Conservation (phyloP, 1,140 invertebrate genomes). For the Zaprionus nigranus region DNA sequence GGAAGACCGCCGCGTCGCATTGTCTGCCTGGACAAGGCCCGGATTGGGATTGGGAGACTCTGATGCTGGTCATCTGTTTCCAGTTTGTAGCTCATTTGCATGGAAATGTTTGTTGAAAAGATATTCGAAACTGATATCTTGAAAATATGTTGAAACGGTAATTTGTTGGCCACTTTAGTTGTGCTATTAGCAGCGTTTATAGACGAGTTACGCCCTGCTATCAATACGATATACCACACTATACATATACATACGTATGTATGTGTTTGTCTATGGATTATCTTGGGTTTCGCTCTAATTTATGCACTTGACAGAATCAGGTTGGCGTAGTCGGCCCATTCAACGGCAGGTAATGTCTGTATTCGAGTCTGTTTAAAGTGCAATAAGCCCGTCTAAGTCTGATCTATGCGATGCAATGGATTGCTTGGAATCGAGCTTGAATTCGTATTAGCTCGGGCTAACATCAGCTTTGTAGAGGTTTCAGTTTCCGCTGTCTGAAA, state of each 20-base stretch:
- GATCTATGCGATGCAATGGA: constrained; percentile 60
- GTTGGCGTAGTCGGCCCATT: constrained; percentile 54
- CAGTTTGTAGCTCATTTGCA: constrained; percentile 58
- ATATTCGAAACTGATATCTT: constrained; percentile 64
- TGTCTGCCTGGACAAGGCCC: not conserved
- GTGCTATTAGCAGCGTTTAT: constrained; percentile 82
- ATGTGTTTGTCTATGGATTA: constrained; percentile 32
- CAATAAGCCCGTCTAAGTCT: constrained; percentile 75
- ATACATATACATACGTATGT: too few species aligned
- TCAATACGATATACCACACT: constrained; percentile 2
- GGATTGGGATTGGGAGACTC: constrained; percentile 51
- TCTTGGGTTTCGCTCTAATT: constrained; percentile 60
- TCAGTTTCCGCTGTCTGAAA: constrained; percentile 14
- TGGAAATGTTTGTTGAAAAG: constrained; percentile 77
- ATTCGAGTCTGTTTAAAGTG: constrained; percentile 73
- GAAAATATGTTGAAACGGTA: constrained; percentile 70
- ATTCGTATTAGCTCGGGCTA: constrained; percentile 34
- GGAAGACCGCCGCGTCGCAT: constrained; percentile 27
- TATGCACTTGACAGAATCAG: constrained; percentile 66
- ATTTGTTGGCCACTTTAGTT: constrained; percentile 80
- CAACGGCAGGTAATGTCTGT: constrained; percentile 81
- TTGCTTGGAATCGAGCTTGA: constrained; percentile 30
- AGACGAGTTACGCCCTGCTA: constrained; percentile 71
- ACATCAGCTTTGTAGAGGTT: constrained; percentile 14
- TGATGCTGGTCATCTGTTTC: constrained; percentile 76